These are phyloP conservation scores for Bruchidius siliquastri DNA, from an alignment of 2,888 invertebrate genomes.

Conservation along the genomic window DNA sequence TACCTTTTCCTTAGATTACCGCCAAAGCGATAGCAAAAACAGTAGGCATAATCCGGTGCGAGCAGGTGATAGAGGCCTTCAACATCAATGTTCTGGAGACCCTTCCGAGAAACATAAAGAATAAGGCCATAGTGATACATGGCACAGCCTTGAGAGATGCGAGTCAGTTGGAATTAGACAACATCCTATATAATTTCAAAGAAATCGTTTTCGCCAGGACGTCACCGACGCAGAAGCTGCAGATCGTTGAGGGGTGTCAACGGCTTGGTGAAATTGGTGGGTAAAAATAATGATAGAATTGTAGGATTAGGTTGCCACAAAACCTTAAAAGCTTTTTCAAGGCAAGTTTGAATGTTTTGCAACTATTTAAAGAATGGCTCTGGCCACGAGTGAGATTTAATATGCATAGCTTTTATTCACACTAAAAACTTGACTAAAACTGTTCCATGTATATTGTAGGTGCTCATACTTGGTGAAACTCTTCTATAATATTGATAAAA, in stretches of 20 bases:
- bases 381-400: too few species aligned
- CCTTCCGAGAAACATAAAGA: constrained; percentile 34
- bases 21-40: constrained; percentile 72
- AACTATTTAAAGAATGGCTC: too few species aligned
- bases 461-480: too few species aligned
- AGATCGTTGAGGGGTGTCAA: constrained; percentile 78
- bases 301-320: too few species aligned
- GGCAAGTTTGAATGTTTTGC: too few species aligned
- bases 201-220: constrained; percentile 63
- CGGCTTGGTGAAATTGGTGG: constrained; percentile 69
- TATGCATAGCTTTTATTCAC: too few species aligned
- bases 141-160: constrained; percentile 50
- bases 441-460: too few species aligned
- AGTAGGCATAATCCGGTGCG: constrained; percentile 65
- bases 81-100: constrained; percentile 37
- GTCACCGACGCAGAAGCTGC: constrained; percentile 53
- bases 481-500: too few species aligned
- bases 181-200: constrained; percentile 53
- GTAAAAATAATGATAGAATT: constrained; percentile 2
- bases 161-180: constrained; percentile 49
- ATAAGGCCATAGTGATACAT: constrained; percentile 54
- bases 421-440: too few species aligned
- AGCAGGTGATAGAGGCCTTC: constrained; percentile 35
- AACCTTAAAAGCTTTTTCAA: too few species aligned
- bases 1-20: constrained; percentile 49